phyloP scores from a whole-genome alignment of 2,888 invertebrate genomes.

The Cyaniris semiargus region DNA sequence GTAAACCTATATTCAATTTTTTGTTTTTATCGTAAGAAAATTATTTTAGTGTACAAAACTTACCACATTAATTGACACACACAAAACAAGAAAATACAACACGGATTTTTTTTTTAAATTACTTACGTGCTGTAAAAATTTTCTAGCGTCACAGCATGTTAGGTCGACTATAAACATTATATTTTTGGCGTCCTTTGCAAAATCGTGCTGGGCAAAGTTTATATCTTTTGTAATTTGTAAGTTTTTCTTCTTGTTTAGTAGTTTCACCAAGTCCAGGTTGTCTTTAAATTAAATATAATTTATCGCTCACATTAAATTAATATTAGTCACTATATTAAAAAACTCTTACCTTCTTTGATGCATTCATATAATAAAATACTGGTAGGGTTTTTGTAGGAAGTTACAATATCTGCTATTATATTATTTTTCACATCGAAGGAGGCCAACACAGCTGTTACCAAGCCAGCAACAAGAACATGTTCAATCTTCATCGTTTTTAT shows the following conservation, averaged over 20 bases:
- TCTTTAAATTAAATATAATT: not conserved
- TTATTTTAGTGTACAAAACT: no score
- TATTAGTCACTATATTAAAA: no score
- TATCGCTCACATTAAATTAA: not conserved
- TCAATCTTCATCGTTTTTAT: not conserved
- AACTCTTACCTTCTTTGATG: not conserved
- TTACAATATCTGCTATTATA: not conserved
- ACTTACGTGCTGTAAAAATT: not conserved
- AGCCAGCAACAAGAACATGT: not conserved
- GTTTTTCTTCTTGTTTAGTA: not conserved
- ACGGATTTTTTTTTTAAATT: no score
- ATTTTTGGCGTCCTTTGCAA: not conserved
- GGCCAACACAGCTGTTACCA: not conserved
- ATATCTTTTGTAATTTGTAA: not conserved
- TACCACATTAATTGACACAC: no score
- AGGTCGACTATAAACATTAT: not conserved
- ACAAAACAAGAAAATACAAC: no score
- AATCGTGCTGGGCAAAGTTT: not conserved
- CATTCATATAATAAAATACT: not conserved
- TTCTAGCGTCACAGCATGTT: not conserved
- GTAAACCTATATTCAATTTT: no score
- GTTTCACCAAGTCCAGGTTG: not conserved
- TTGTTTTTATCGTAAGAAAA: no score
- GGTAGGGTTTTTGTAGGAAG: not conserved
- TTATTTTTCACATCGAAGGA: not conserved